Evolutionary conservation across 2,113 vertebrate genomes (phyloP), one percentile per base, ranked within the genome.

Genomic region (Sceloporus undulatus): DNA sequence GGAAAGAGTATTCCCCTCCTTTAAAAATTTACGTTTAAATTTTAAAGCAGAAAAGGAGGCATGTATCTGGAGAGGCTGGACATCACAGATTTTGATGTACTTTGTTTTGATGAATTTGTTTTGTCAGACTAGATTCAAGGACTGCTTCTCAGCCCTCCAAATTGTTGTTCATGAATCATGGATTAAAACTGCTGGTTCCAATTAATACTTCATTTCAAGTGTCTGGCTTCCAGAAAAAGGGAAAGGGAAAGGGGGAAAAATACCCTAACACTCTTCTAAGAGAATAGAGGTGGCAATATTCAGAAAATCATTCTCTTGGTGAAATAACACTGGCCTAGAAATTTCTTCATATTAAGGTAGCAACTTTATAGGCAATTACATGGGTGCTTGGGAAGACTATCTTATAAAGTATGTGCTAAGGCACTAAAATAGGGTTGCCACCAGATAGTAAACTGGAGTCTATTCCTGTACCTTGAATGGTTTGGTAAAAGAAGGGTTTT

Each of bases 21-120:
- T 48, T 48, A 16, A 62, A 62, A 62, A 74, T 75, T 52, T 74
- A 59, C 62, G 65, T 87, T 81, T 65, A 82, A 65, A 82, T 48
- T 73, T 87, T 82, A 65, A 48, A 56, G 52, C n/a, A 34, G 71
- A 84, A 74, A 84, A 25, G 34, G 52, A 73, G 25, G 25, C 52
- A 74, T 48, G 34, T 18, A 16, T 29, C 78, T 48, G 38, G 34
- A 82, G 27, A 74, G 54, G 34, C 7, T 75, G 52, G 54, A 27
- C 27, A 48, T 48, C 62, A 6, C 83, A 5, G 9, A 21, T 48
- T 56, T 56, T 29, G 27, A 40, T n/a, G 48, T 42, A 42, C 52
- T 25, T 18, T 27, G 34, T 38, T 87, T 54, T 79, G 85, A 86
- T 79, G 65, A 38, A 56, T 38, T 23, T 42, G 66, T 70, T 87